Evolutionary conservation across 2,888 invertebrate genomes (phyloP), one percentile per base, ranked within the genome.

Genomic region (Encarsia formosa): DNA sequence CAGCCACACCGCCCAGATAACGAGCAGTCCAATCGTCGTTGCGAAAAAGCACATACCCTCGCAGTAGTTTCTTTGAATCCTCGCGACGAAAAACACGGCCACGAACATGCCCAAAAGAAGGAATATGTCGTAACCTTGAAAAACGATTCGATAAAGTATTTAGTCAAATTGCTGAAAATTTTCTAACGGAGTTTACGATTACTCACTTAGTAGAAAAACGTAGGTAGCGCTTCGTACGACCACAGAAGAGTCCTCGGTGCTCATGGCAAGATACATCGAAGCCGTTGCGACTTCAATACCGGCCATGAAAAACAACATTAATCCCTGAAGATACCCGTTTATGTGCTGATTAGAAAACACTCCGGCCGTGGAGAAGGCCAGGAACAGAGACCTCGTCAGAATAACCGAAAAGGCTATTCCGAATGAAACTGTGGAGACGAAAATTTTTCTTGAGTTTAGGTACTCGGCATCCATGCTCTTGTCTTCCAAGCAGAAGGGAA

Each of bases 261-360:
- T 65, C 2, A 72, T 49, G 1, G 60, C 24, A 35, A 69, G 66
- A 54, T 67, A 73, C 67, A 68, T 69, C 0, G 66, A 64, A 3
- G 73, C 70, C 24, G 73, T 65, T 3, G 70, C 65, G 0, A 75
- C 70, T 67, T 85, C 83, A 1, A 84, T 83, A 1, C 80, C 76
- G 29, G 79, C 78, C 65, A 84, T 82, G 63, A 85, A 84, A 39
- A 84, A 75, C 49, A 81, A 79, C 60, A 86, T 77, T 15, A 83
- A 76, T 1, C 81, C 76, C 65, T 86, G 86, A 6, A 86, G 79
- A 34, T 84, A 81, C 4, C 87, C 87, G 57, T 85, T 83, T 8
- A 86, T 80, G 63, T 86, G 86, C 4, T 83, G 82, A 57, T 84
- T 78, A 58, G 84, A 78, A 58, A 86, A 83, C 0, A 85, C 82